Conservation (phyloP, 2,113 vertebrate species). For the Callionymus lyra region DNA sequence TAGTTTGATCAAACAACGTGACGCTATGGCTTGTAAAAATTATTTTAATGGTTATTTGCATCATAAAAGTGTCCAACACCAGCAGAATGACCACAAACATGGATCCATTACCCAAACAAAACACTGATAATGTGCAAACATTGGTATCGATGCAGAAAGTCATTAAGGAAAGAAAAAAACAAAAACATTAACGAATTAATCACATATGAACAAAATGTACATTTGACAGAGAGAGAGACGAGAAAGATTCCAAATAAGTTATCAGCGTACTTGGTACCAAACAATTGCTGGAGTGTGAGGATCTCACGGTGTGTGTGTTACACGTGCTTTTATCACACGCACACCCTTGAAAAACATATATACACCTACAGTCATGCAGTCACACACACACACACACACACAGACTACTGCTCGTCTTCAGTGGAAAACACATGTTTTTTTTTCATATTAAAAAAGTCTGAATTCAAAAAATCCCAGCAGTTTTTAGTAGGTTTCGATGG, state of each 20-base stretch:
- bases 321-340: slow-evolving; percentile 34
- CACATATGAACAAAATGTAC: slow-evolving; percentile 57
- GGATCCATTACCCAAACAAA: slow-evolving; percentile 33
- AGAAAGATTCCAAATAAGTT: slow-evolving; percentile 58
- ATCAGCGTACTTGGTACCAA: slow-evolving; percentile 61
- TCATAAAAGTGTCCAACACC: slow-evolving; percentile 74
- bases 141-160: slow-evolving; percentile 10
- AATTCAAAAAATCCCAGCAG: too few relatives aligned
- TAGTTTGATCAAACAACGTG: too few relatives aligned
- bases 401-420: slow-evolving; percentile 20
- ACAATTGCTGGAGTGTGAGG: slow-evolving; percentile 39
- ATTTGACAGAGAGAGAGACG: slow-evolving; percentile 56
- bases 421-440: not conserved
- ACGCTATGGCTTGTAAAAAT: slow-evolving; percentile 75
- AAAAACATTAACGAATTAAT: slow-evolving; percentile 34
- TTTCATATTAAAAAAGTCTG: too few relatives aligned
- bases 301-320: slow-evolving; percentile 60
- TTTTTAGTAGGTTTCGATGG: too few relatives aligned
- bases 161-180: slow-evolving; percentile 24
- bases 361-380: slow-evolving; percentile 55
- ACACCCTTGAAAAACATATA: slow-evolving; percentile 40
- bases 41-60: slow-evolving; percentile 88
- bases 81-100: slow-evolving; percentile 49
- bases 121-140: slow-evolving; percentile 23
- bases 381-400: slow-evolving; percentile 25